Evolutionary conservation across 2,888 invertebrate genomes (phyloP).

Genomic region (Aricia artaxerxes): DNA sequence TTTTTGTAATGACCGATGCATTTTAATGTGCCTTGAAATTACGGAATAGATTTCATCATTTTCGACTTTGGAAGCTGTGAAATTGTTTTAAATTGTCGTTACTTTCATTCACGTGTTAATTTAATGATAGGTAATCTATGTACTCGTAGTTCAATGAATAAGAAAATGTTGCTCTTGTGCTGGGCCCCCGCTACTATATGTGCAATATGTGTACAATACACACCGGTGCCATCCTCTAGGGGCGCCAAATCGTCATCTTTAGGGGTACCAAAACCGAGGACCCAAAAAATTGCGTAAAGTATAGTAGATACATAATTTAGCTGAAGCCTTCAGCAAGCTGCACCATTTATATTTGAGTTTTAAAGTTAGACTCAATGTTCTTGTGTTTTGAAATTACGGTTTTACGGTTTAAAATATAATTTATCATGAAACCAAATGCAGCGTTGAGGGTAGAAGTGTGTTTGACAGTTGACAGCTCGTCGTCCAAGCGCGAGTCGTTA

Average conservation of each 20-base stretch:
- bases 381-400: background rate
- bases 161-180: too few species aligned
- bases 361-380: background rate
- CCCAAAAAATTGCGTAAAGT: too few species aligned
- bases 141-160: too few species aligned
- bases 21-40: slow-evolving; percentile 30
- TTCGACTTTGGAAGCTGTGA: background rate
- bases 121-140: background rate
- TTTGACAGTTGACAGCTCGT: slow-evolving; percentile 11
- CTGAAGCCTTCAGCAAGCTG: too few species aligned
- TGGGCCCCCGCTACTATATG: too few species aligned
- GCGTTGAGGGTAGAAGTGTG: background rate
- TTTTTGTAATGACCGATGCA: slow-evolving; percentile 29
- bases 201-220: too few species aligned
- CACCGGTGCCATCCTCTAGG: too few species aligned
- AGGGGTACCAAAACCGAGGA: too few species aligned
- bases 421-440: background rate
- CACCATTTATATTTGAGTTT: too few species aligned
- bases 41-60: slow-evolving; percentile 24
- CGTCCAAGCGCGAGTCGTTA: slow-evolving; percentile 21
- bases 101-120: background rate
- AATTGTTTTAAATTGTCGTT: slow-evolving; percentile 2
- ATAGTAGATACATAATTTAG: too few species aligned
- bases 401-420: background rate
- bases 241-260: too few species aligned